Evolutionary conservation across 1,140 invertebrate species (phyloP).

Genomic region (Triops longicaudatus): DNA sequence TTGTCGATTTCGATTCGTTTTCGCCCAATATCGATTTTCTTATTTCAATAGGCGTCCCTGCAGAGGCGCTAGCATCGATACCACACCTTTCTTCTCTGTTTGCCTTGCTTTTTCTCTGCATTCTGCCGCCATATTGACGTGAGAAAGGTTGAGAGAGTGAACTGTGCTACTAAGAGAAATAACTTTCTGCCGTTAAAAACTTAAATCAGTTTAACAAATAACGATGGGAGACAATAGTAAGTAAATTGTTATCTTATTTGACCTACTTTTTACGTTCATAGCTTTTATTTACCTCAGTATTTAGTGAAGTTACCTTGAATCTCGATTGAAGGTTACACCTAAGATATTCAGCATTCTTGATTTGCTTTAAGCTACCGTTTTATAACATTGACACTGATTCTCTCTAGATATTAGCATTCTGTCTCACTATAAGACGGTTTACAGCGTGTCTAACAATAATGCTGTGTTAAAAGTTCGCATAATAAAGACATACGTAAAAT

Average conservation of each 20-base stretch:
- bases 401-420: too few species aligned
- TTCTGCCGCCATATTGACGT: neutral
- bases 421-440: too few species aligned
- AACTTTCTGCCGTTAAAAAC: neutral
- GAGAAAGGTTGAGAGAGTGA: neutral
- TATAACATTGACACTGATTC: too few species aligned
- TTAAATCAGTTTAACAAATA: neutral
- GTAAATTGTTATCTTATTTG: neutral
- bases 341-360: too few species aligned
- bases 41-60: too few species aligned
- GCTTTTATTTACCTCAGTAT: neutral
- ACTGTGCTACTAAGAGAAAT: neutral
- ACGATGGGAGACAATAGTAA: neutral
- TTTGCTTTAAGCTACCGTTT: too few species aligned
- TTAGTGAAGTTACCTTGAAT: neutral
- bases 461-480: too few species aligned
- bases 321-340: too few species aligned
- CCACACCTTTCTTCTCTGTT: neutral
- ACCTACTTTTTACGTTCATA: neutral
- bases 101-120: neutral
- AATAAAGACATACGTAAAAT: too few species aligned
- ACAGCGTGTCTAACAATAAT: neutral
- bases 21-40: too few species aligned
- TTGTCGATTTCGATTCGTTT: too few species aligned
- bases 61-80: neutral